Evolutionary conservation across 2,888 invertebrate genomes (phyloP).

Genomic region (Perithous albicinctus): DNA sequence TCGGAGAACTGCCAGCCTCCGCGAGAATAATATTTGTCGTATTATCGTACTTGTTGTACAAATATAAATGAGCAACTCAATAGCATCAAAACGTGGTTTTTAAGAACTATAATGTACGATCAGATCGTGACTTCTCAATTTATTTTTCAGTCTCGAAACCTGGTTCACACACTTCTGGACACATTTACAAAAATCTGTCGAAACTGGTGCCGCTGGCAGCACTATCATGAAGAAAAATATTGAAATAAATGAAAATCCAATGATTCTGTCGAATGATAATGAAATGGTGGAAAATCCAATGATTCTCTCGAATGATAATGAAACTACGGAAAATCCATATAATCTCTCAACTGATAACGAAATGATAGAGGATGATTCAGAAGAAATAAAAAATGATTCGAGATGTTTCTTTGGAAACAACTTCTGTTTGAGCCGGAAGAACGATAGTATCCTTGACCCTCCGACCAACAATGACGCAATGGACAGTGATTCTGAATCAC

Average conservation of each 20-base stretch:
- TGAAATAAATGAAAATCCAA: not conserved
- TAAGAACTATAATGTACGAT: not conserved
- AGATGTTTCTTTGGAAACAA: not conserved
- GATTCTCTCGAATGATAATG: no score
- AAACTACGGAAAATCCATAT: not conserved
- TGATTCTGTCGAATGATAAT: not conserved
- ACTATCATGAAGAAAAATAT: not conserved
- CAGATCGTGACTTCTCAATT: not conserved
- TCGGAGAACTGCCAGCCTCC: no score
- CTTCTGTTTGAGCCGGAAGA: not conserved
- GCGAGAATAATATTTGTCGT: no score
- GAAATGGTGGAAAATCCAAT: no score
- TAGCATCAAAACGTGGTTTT: no score
- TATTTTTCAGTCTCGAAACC: not conserved
- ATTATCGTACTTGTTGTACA: no score
- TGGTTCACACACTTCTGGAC: not conserved
- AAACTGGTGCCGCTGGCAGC: not conserved
- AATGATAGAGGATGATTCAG: not conserved
- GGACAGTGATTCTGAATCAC: not conserved
- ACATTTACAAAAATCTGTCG: not conserved
- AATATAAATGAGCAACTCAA: no score
- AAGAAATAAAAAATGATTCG: not conserved
- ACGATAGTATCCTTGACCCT: not conserved
- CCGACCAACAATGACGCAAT: not conserved
- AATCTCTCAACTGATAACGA: not conserved